Evolutionary conservation across 2,113 vertebrate species (phyloP), one percentile per base, ranked within the genome.

Genomic region (Ardeotis arabs): DNA sequence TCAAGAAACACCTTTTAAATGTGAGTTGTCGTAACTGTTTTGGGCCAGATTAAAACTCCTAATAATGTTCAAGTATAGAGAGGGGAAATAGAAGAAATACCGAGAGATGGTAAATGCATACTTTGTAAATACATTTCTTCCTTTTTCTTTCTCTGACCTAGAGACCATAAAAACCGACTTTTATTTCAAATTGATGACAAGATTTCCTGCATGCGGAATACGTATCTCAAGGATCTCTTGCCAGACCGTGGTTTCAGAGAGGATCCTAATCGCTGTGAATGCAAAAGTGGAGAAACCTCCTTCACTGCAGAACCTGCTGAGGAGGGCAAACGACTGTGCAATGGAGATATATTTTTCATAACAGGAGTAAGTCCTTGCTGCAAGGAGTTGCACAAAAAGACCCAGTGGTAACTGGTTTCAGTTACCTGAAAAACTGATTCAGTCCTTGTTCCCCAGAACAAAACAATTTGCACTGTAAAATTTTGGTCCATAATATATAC

Each of bases 311-410:
- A 70, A 53, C 16, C 62, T 89, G 88, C 78, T 55, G 93, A 96
- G 37, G 96, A 95, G 55, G 95, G 60, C 62, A 96, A 84, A 52
- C 97, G 98, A 12, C 93, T 99, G 1, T 99, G 98, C 96, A 99
- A 99, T 50, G 99, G 99, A 91, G 98, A 99, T 91, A 97, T 98
- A 95, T 99, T 99, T 97, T 99, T 98, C 85, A 98, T 99, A 96
- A 97, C n/a, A 49, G 2, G 6, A 21, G 99, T 98, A 95, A 94
- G 93, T 95, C 37, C 28, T 84, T 79, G 29, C 29, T 73, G 49
- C 50, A 69, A 44, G 35, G 68, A 68, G 27, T 56, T 56, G 14
- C 29, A 56, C 39, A 47, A 44, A 66, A 53, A 9, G 3, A 6
- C 22, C 2, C 11, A 17, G 5, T 45, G 22, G 49, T 41, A 88